phyloP scores from a whole-genome alignment of 2,113 vertebrate genomes.

The Oryzias woworae region DNA sequence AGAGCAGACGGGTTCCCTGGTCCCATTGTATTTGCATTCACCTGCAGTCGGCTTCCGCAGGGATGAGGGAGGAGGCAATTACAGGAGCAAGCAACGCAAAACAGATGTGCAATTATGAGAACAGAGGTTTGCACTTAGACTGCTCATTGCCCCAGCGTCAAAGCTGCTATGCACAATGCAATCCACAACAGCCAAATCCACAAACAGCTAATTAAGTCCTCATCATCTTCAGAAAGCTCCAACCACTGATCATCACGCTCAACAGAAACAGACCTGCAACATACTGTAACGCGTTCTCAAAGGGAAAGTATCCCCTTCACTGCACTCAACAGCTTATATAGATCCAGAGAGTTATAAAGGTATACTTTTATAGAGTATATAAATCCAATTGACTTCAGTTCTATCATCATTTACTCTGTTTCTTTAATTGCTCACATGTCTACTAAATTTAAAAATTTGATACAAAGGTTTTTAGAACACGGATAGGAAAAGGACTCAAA shows the following conservation, averaged over 20 bases:
- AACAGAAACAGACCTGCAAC: conserved; percentile 32
- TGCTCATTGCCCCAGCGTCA: conserved; percentile 52
- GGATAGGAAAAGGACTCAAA: neutral
- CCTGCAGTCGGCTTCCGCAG: conserved; percentile 51
- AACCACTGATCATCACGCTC: conserved; percentile 42
- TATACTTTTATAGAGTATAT: too few relatives aligned
- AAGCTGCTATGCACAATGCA: conserved; percentile 53
- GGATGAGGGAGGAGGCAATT: conserved; percentile 65
- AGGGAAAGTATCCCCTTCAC: conserved; percentile 33
- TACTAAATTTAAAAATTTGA: neutral
- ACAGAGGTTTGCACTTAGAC: conserved; percentile 73
- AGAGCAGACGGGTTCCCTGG: conserved; percentile 45
- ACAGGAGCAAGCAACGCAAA: conserved; percentile 57
- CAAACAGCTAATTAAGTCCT: conserved; percentile 66
- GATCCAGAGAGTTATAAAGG: neutral
- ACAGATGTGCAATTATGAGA: conserved; percentile 77
- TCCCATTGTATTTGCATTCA: conserved; percentile 57
- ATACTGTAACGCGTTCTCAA: conserved; percentile 17
- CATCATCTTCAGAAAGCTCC: conserved; percentile 53
- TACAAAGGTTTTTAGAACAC: neutral
- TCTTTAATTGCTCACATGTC: too few relatives aligned
- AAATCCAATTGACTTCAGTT: neutral
- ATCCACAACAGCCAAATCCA: conserved; percentile 51
- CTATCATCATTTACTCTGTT: neutral
- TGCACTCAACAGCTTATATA: conserved; percentile 15